Conservation (phyloP, 2,888 invertebrate species). For the Barypeithes pellucidus region DNA sequence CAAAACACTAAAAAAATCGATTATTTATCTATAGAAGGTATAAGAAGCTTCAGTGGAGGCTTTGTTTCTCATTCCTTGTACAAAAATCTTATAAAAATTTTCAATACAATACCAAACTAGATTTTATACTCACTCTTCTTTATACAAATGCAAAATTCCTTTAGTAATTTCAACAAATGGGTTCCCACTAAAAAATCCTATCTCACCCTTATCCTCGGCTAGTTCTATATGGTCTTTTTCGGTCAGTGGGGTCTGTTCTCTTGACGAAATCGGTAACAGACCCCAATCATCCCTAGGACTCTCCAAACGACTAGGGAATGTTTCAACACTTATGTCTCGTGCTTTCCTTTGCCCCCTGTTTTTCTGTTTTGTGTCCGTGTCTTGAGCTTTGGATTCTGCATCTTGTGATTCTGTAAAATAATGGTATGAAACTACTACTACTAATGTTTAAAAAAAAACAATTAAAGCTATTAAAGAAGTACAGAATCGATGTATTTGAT, state of each 20-base stretch:
- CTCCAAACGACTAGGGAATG: slow-evolving; percentile 80
- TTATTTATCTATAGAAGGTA: neutral
- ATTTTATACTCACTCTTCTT: slow-evolving; percentile 86
- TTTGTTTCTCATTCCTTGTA: neutral
- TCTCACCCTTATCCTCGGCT: slow-evolving; percentile 71
- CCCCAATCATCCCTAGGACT: slow-evolving; percentile 73
- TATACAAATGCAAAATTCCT: slow-evolving; percentile 96
- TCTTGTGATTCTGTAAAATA: slow-evolving; percentile 61
- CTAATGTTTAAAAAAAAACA: no score
- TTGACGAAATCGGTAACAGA: slow-evolving; percentile 77
- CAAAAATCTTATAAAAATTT: neutral
- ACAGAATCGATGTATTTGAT: no score
- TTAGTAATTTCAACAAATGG: slow-evolving; percentile 97
- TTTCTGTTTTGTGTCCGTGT: slow-evolving; percentile 67
- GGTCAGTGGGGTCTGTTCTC: slow-evolving; percentile 69
- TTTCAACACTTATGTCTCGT: slow-evolving; percentile 85
- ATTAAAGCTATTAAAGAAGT: neutral
- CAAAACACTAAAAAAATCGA: slow-evolving; percentile 62
- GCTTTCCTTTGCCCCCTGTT: slow-evolving; percentile 81
- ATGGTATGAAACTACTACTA: no score
- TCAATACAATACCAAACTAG: neutral
- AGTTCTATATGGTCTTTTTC: slow-evolving; percentile 61
- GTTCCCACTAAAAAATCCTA: slow-evolving; percentile 95
- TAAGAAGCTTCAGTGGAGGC: neutral
- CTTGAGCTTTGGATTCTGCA: slow-evolving; percentile 65